Conservation (phyloP, 2,888 invertebrate genomes). For the Trissoscelio sp. region DNA sequence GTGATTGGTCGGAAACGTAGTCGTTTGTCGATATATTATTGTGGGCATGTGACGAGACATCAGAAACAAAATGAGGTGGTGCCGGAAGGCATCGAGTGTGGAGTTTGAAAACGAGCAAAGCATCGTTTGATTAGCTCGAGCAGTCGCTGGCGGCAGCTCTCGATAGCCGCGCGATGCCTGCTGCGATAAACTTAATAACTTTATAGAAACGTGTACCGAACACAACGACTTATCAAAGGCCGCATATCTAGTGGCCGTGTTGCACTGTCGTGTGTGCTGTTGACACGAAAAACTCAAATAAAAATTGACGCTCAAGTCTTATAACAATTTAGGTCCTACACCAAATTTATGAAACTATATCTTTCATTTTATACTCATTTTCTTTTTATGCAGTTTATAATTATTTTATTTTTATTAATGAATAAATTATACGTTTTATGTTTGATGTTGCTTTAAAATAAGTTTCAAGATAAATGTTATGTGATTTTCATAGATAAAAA, state of each 20-base stretch:
- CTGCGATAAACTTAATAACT: slow-evolving; percentile 80
- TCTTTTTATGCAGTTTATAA: too few relatives aligned
- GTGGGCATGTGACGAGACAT: slow-evolving; percentile 3
- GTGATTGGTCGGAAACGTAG: slow-evolving; percentile 13
- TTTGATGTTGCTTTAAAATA: too few relatives aligned
- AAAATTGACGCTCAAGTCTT: slow-evolving; percentile 68
- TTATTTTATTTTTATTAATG: too few relatives aligned
- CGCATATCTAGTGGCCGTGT: slow-evolving; percentile 74
- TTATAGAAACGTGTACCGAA: slow-evolving; percentile 78
- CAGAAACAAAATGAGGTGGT: slow-evolving; percentile 17
- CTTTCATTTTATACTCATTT: too few relatives aligned
- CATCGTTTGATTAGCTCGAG: slow-evolving; percentile 64
- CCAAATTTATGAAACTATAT: too few relatives aligned
- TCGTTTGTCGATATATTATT: slow-evolving; percentile 20
- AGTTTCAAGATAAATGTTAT: too few relatives aligned
- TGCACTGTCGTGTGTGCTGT: slow-evolving; percentile 69
- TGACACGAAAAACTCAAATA: slow-evolving; percentile 79
- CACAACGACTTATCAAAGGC: slow-evolving; percentile 75
- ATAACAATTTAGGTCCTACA: background rate
- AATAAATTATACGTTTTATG: too few relatives aligned
- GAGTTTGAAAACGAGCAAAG: slow-evolving; percentile 56
- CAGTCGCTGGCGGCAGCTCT: slow-evolving; percentile 36
- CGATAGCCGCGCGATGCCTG: slow-evolving; percentile 71
- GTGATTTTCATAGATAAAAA: too few relatives aligned
- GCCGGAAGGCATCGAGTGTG: slow-evolving; percentile 16